These are phyloP conservation scores for Ceratitis capitata DNA, from an alignment of 1,140 invertebrate species.

Conservation along the genomic window DNA sequence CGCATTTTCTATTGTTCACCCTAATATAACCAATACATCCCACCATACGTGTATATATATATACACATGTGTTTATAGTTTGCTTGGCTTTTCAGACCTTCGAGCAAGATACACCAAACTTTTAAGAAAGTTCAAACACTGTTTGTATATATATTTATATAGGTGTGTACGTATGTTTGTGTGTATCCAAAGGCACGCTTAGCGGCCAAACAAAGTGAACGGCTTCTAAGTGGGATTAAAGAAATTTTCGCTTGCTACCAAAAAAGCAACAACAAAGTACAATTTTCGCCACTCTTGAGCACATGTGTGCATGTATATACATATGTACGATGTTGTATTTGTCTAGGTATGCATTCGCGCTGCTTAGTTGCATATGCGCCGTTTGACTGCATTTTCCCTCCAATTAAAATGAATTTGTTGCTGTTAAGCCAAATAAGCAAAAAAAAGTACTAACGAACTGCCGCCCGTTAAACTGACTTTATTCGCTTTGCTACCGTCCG, in stretches of 20 bases:
- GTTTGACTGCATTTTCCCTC: background rate
- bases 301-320: background rate
- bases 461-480: background rate
- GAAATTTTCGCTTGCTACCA: background rate
- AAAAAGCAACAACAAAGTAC: background rate
- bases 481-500: background rate
- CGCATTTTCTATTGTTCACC: too few relatives aligned
- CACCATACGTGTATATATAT: background rate
- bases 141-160: background rate
- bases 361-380: constrained; percentile 5
- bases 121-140: background rate
- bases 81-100: background rate
- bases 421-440: background rate
- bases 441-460: background rate
- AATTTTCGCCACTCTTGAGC: background rate
- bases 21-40: too few relatives aligned
- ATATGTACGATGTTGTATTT: background rate
- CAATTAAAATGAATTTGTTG: constrained; percentile 14
- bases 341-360: background rate
- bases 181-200: background rate
- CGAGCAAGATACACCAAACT: background rate
- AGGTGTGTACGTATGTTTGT: background rate
- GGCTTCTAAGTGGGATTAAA: constrained; percentile 16
- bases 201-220: background rate
- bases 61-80: background rate